Base-by-base conservation (phyloP, 2,113 vertebrate genomes). In the Zapus hudsonius region DNA sequence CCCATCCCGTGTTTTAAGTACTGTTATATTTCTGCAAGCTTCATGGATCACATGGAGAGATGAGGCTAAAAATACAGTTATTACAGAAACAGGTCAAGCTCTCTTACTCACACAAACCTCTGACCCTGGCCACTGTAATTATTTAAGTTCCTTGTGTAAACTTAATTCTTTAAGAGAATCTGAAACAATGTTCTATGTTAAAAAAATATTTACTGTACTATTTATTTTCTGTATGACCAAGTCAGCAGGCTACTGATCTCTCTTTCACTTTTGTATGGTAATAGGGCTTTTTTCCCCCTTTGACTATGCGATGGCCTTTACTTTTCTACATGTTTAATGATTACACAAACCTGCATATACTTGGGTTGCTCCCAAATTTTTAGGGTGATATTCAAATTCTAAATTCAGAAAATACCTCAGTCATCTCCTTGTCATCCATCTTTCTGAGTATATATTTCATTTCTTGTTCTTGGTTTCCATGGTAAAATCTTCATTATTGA, bases 161-260 rank as follows among this genome's bases (percentile, higher is more conserved):
- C 23, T 55, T 74, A 55, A 2, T 8, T 73, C 4, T 63, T 88
- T 19, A 15, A 75, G 1, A 81, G 12, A 81, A 76, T 42, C 6
- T 84, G 64, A 90, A 92, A 78, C 15, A 29, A 1, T 90, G 66
- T 44, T 5, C 15, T 33, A 80, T 17, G 8, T 87, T 59, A 27
- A 76, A 59, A 31, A 44, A 42, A 38, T 64, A 13, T 66, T 19
- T 44, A 13, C 1, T 13, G 6, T 80, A 25, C 20, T 73, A 38
- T 69, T 78, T 87, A 69, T 64, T 85, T 85, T 82, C 16, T 55
- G 75, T 73, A 33, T 44, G 17, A 79, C 55, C 20, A 84, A 84
- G 20, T 76, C 57, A 73, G 17, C 5, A 95, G 15, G 5, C 7
- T 75, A 84, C 66, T 94, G 27, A 23, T 76, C 8, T 44, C 44